Percentiles rank a stretch among this genome's conserved stretches.
These are phyloP conservation scores for Acrobasis repandana DNA, from an alignment of 2,888 invertebrate species.

Conservation along the genomic window DNA sequence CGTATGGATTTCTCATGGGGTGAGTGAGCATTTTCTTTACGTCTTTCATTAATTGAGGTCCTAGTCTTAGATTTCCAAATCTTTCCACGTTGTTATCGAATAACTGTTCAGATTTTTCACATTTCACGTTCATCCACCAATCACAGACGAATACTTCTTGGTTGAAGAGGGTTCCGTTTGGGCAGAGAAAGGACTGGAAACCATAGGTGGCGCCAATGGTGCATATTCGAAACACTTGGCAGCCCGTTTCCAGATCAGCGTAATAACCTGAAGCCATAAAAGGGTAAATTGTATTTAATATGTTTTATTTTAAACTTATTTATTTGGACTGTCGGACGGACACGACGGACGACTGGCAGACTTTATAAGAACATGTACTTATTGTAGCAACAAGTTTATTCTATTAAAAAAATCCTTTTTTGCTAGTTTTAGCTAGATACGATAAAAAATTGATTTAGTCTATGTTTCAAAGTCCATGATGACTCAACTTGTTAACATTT, in stretches of 20 bases:
- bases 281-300: too few species aligned
- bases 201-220: conserved; percentile 79
- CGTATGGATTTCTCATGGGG: conserved; percentile 71
- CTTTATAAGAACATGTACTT: too few species aligned
- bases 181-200: conserved; percentile 85
- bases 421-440: too few species aligned
- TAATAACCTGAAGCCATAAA: conserved; percentile 81
- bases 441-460: too few species aligned
- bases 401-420: too few species aligned
- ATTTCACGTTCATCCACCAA: conserved; percentile 87
- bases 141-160: conserved; percentile 86
- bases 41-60: conserved; percentile 81
- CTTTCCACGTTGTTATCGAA: conserved; percentile 70
- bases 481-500: too few species aligned
- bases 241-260: conserved; percentile 85
- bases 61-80: conserved; percentile 72
- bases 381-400: too few species aligned
- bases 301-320: too few species aligned
- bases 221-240: conserved; percentile 87
- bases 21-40: conserved; percentile 82
- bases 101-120: conserved; percentile 68
- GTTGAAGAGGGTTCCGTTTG: conserved; percentile 86
- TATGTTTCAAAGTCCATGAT: too few species aligned
- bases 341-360: too few species aligned
- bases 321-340: too few species aligned